Evolutionary conservation across 2,113 vertebrate species (phyloP).

Genomic region (Cichladusa arquata): DNA sequence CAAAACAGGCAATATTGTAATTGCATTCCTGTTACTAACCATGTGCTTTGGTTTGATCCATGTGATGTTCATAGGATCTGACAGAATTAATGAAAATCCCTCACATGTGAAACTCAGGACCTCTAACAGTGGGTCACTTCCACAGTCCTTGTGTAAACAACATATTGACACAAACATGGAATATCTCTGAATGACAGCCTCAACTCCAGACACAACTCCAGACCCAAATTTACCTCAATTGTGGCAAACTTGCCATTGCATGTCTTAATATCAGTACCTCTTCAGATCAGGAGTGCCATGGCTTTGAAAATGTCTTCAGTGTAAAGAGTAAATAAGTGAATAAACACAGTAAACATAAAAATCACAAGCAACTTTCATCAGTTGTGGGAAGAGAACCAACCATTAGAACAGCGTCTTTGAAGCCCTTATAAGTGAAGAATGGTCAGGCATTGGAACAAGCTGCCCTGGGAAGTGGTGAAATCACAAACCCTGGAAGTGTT

Average conservation of each 20-base stretch:
- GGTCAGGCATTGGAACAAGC: neutral
- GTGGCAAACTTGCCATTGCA: neutral
- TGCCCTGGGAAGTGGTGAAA: neutral
- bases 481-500: neutral
- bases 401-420: neutral
- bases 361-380: neutral
- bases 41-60: slow-evolving; percentile 43
- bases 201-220: neutral
- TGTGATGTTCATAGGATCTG: slow-evolving; percentile 32
- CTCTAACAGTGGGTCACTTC: neutral
- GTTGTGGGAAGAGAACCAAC: neutral
- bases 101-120: slow-evolving; percentile 28
- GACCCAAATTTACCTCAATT: neutral
- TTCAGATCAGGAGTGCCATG: neutral
- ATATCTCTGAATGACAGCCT: neutral
- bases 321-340: neutral
- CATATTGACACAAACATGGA: neutral
- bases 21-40: slow-evolving; percentile 7
- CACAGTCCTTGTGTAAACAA: neutral
- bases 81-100: slow-evolving; percentile 54
- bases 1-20: neutral
- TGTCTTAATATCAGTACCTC: neutral
- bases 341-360: neutral
- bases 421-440: neutral
- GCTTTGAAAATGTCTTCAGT: neutral